A percentile compares a stretch with the other conserved stretches of the same genome.
phyloP scores from a whole-genome alignment of 2,888 invertebrate species.

The Glomeris marginata region DNA sequence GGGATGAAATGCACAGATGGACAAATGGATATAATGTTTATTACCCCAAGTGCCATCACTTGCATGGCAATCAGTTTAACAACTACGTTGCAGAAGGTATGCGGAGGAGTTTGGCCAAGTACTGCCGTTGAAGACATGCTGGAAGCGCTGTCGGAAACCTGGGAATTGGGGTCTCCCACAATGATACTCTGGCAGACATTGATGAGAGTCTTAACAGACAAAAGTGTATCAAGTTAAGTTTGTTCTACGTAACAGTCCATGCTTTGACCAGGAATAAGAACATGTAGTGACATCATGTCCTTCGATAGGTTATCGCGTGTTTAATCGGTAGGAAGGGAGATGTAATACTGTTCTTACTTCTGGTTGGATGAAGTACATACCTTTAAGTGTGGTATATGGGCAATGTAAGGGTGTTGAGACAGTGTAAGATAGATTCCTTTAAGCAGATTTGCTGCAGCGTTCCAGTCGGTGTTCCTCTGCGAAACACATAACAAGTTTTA shows the following conservation, averaged over 20 bases:
- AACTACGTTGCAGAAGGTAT: slow-evolving; percentile 91
- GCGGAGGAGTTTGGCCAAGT: slow-evolving; percentile 83
- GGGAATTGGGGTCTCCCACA: slow-evolving; percentile 57
- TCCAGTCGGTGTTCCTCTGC: slow-evolving; percentile 91
- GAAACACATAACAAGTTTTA: slow-evolving; percentile 13
- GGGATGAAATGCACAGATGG: neutral
- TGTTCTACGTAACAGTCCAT: too few species aligned
- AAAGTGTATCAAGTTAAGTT: neutral
- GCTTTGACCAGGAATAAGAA: too few species aligned
- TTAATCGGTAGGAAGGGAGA: too few species aligned
- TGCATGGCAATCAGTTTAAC: slow-evolving; percentile 86
- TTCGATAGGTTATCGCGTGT: too few species aligned
- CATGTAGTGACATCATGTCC: too few species aligned
- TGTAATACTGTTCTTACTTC: too few species aligned
- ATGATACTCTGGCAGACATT: slow-evolving; percentile 35
- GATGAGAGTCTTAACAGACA: slow-evolving; percentile 44
- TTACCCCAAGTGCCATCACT: slow-evolving; percentile 80
- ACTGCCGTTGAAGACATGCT: slow-evolving; percentile 49
- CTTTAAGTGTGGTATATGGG: slow-evolving; percentile 87
- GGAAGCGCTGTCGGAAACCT: slow-evolving; percentile 49
- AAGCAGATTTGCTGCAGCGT: slow-evolving; percentile 81
- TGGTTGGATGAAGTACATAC: slow-evolving; percentile 27
- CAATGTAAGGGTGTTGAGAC: slow-evolving; percentile 82
- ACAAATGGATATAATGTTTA: too few species aligned
- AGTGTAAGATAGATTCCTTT: slow-evolving; percentile 92